Evolutionary conservation across 2,888 invertebrate genomes (phyloP).

Genomic region (Eilema caniola): DNA sequence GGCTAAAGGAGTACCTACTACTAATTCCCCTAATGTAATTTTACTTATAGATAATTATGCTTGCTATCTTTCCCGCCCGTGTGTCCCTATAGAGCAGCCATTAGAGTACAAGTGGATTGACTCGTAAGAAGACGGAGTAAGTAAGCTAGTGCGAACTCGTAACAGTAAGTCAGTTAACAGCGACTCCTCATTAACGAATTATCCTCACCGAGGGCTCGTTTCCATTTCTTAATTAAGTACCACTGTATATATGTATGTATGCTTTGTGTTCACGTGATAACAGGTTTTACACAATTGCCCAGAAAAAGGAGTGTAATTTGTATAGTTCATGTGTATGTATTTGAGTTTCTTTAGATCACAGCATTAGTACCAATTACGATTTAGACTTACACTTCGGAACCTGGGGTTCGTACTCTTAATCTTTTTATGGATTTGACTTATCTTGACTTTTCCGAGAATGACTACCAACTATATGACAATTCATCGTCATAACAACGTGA

Average conservation of each 20-base stretch:
- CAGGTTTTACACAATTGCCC: neutral
- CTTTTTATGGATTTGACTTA: no score
- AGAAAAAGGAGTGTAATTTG: neutral
- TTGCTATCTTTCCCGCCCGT: slow-evolving; percentile 13
- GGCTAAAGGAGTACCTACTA: no score
- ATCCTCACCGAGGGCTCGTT: slow-evolving; percentile 15
- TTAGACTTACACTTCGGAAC: no score
- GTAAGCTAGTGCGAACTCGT: slow-evolving; percentile 29
- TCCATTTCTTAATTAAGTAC: slow-evolving; percentile 14
- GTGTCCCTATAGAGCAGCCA: slow-evolving; percentile 30
- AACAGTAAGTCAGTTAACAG: slow-evolving; percentile 30
- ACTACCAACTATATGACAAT: no score
- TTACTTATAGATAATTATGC: neutral
- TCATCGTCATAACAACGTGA: no score
- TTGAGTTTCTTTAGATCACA: no score
- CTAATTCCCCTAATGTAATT: no score
- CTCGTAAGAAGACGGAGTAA: slow-evolving; percentile 27
- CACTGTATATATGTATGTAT: no score
- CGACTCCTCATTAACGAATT: slow-evolving; percentile 38
- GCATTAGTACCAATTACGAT: no score
- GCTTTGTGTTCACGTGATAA: neutral
- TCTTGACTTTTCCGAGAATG: no score
- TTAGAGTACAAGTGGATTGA: slow-evolving; percentile 46
- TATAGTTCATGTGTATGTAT: no score
- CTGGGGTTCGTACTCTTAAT: no score